Evolutionary conservation across 2,113 vertebrate species (phyloP).

Genomic region (Grus americana): DNA sequence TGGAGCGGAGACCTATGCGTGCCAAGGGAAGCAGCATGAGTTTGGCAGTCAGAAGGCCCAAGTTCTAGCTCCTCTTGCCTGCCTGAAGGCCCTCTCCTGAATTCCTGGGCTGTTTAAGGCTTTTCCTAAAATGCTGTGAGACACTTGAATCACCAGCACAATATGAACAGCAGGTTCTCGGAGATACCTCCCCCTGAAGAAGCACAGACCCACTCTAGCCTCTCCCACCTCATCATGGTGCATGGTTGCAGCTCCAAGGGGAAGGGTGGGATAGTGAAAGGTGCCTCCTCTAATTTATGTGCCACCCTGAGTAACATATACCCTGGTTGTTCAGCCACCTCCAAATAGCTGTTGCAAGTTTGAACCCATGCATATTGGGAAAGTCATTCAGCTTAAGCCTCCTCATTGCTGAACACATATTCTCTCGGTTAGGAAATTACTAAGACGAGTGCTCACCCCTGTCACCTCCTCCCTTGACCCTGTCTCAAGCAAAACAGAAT

Average conservation of each 20-base stretch:
- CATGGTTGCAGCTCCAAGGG: neutral
- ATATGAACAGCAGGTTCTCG: neutral
- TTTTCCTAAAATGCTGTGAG: neutral
- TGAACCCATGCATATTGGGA: neutral
- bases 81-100: neutral
- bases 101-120: neutral
- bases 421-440: neutral
- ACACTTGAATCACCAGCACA: neutral
- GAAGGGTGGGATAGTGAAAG: neutral
- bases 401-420: neutral
- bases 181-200: neutral
- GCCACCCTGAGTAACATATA: accelerated
- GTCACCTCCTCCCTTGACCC: neutral
- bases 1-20: accelerated
- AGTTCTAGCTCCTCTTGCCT: neutral
- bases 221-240: neutral
- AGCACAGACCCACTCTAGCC: neutral
- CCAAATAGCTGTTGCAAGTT: neutral
- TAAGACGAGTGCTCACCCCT: neutral
- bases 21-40: neutral
- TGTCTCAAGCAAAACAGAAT: neutral
- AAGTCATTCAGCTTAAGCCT: neutral
- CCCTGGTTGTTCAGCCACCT: neutral
- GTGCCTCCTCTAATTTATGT: neutral
- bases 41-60: neutral